Evolutionary conservation across 1,140 invertebrate genomes (phyloP).

Genomic region (Pteromalus puparum): DNA sequence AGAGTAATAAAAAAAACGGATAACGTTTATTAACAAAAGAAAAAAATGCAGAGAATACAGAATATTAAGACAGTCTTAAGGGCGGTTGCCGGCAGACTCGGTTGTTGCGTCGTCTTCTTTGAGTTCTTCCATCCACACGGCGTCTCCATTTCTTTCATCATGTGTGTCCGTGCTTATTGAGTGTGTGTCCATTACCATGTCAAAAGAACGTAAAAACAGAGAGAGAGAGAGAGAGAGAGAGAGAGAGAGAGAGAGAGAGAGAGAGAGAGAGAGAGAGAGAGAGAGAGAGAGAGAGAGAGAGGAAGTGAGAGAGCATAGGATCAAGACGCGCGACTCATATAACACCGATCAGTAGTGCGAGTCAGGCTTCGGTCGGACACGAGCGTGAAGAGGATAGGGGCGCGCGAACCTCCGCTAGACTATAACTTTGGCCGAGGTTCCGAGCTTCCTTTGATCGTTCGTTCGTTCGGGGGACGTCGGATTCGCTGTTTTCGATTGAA

Average conservation of each 20-base stretch:
- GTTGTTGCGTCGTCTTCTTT: slow-evolving; percentile 19
- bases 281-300: slow-evolving; percentile 6
- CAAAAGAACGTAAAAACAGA: neutral
- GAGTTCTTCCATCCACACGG: neutral
- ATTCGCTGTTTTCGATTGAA: neutral
- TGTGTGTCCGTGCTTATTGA: neutral
- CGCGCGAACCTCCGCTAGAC: slow-evolving; percentile 73
- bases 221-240: neutral
- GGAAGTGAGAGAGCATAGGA: neutral
- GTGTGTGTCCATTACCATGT: neutral
- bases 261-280: neutral
- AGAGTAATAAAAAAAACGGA: slow-evolving; percentile 14
- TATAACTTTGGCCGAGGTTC: slow-evolving; percentile 58
- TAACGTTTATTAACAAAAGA: slow-evolving; percentile 20
- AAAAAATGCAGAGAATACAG: neutral
- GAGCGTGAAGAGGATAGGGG: slow-evolving; percentile 7
- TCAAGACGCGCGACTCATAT: neutral
- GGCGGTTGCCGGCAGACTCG: slow-evolving; percentile 48
- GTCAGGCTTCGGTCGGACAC: slow-evolving; percentile 36
- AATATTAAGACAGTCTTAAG: slow-evolving; percentile 11
- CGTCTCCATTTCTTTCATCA: slow-evolving; percentile 23
- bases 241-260: neutral
- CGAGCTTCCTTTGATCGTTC: slow-evolving; percentile 10
- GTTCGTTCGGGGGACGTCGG: neutral
- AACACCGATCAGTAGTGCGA: slow-evolving; percentile 37